Base-by-base conservation (phyloP, 2,888 invertebrate genomes). In the Glaucopsyche alexis region DNA sequence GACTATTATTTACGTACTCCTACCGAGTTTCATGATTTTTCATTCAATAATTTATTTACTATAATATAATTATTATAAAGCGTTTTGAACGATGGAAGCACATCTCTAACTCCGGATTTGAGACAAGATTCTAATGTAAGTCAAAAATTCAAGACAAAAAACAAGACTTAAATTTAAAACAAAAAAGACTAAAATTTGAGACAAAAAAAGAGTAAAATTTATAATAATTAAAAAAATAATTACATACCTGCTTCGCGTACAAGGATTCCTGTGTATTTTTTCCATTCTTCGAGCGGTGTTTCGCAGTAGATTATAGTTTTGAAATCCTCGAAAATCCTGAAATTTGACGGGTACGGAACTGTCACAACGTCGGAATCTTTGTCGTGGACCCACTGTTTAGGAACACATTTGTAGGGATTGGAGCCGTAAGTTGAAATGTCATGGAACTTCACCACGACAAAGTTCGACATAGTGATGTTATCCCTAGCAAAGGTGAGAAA, bases 261-360 rank as follows among this genome's bases (percentile, higher is more conserved):
- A 60, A 60, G 16, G n/a, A 14, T 60, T 9, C 60, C 60, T 14
- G 60, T n/a, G 8, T 60, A 60, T 14, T 60, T 8, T 7, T 60
- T 60, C 60, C 60, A 60, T 60, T 14, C 60, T 14, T 13, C 60
- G 60, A 60, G 6, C 0, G 14, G 16, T 60, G 60, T 7, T 60
- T 60, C 16, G 60, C 60, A 60, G 60, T 60, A 60, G 60, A 60
- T 60, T n/a, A 60, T 60, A 60, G 60, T 60, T 60, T 60, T n/a
- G 16, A 60, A 60, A 60, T 60, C 60, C 2, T 60, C 9, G n/a
- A 60, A 60, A 29, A 60, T 60, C 16, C 60, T 60, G n/a, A 14
- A 60, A 9, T 60, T 60, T 60, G 60, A 7, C 60, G 60, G n/a
- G n/a, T 60, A 60, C 16, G 60, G 60, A 60, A 60, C n/a, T 14